These are phyloP conservation scores for Pteropus rufus DNA, from an alignment of 2,797 vertebrate genomes.

Conservation along the genomic window DNA sequence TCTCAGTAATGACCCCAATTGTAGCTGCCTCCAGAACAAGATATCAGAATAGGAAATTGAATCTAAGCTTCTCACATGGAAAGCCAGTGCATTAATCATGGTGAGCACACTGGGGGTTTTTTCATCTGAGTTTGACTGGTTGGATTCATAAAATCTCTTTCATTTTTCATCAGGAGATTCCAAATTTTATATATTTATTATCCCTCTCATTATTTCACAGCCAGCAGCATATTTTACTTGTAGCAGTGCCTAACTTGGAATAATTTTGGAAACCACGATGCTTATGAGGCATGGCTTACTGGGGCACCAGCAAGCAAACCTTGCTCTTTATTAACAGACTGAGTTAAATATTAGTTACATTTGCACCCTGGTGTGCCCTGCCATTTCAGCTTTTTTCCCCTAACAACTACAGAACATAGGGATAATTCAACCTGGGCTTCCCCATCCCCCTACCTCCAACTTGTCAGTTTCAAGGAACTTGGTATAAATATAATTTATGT, in stretches of 20 bases:
- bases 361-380: conserved; percentile 55
- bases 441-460: not conserved
- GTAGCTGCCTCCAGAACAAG: not conserved
- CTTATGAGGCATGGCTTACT: conserved; percentile 67
- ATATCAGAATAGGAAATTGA: conserved; percentile 65
- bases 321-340: conserved; percentile 67
- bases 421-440: conserved; percentile 45
- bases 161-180: conserved; percentile 75
- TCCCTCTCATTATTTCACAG: conserved; percentile 75
- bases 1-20: not conserved
- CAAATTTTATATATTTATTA: conserved; percentile 75
- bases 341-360: conserved; percentile 65
- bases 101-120: conserved; percentile 65
- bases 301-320: conserved; percentile 54
- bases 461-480: conserved; percentile 56
- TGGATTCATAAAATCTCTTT: conserved; percentile 70
- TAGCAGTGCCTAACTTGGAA: conserved; percentile 72
- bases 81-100: conserved; percentile 54
- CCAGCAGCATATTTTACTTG: conserved; percentile 76
- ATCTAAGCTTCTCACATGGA: conserved; percentile 38
- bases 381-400: not conserved
- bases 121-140: conserved; percentile 63
- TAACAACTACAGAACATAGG: conserved; percentile 35
- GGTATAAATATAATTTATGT: conserved; percentile 62
- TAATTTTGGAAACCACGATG: conserved; percentile 74